Percentiles rank a stretch among this genome's conserved stretches.
Conservation (phyloP, 2,113 vertebrate species). For the Siniperca chuatsi region DNA sequence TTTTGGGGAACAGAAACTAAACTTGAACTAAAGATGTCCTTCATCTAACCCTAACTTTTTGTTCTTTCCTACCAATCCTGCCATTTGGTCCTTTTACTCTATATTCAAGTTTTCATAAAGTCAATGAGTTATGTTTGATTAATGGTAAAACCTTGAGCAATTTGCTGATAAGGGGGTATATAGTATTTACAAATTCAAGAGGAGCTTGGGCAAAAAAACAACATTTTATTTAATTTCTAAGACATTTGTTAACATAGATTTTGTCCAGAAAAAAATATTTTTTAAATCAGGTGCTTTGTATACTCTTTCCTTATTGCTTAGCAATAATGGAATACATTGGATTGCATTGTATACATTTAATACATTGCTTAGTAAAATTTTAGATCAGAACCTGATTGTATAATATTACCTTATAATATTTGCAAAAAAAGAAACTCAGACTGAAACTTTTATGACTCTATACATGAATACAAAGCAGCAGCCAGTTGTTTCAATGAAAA, state of each 20-base stretch:
- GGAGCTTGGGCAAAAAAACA: background rate
- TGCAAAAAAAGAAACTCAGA: background rate
- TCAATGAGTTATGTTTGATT: background rate
- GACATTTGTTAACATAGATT: background rate
- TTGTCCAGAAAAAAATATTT: background rate
- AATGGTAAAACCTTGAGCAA: background rate
- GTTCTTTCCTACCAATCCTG: background rate
- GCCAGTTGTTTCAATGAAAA: background rate
- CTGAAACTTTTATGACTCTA: too few relatives aligned
- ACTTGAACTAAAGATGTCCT: background rate
- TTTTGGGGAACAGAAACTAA: slow-evolving; percentile 34
- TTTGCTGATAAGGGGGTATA: too few relatives aligned
- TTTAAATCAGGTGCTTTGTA: too few relatives aligned
- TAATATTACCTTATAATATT: background rate
- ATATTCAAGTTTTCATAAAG: background rate
- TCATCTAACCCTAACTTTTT: background rate
- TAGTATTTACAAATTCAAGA: background rate
- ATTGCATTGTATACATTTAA: background rate
- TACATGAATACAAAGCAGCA: too few relatives aligned
- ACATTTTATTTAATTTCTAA: background rate
- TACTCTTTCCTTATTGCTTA: too few relatives aligned
- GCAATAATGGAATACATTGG: too few relatives aligned
- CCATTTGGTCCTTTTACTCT: background rate
- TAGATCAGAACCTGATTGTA: background rate
- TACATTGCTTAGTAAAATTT: background rate